Conservation (phyloP, 2,888 invertebrate species). For the Acleris literana region DNA sequence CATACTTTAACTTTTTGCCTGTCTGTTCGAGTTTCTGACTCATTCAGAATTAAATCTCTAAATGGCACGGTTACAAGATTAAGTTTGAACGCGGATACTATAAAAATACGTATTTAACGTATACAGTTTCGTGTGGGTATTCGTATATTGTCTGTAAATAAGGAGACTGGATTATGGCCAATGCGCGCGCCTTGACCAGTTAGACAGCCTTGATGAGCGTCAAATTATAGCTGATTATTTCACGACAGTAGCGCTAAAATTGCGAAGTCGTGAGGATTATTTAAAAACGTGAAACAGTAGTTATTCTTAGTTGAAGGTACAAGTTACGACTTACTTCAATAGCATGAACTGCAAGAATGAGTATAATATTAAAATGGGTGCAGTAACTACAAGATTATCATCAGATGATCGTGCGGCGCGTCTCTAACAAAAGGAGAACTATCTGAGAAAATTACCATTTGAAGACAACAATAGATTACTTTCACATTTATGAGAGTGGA, state of each 20-base stretch:
- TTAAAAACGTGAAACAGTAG: constrained; percentile 11
- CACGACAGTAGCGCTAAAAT: constrained; percentile 38
- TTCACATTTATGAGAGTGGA: constrained; percentile 19
- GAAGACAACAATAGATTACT: constrained; percentile 32
- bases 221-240: constrained; percentile 63
- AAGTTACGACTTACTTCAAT: not conserved
- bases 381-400: not conserved
- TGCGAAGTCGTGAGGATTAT: constrained; percentile 22
- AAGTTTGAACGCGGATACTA: constrained; percentile 11
- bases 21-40: constrained; percentile 61
- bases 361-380: not conserved
- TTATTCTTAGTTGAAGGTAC: constrained; percentile 7
- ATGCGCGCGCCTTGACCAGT: constrained; percentile 68
- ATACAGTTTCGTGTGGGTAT: not conserved
- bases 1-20: constrained; percentile 61
- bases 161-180: constrained; percentile 55
- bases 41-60: constrained; percentile 47
- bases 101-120: constrained; percentile 11
- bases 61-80: constrained; percentile 23
- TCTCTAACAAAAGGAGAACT: constrained; percentile 25
- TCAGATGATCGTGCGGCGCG: constrained; percentile 20
- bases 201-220: constrained; percentile 66
- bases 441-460: constrained; percentile 28
- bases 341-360: not conserved
- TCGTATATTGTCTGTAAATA: constrained; percentile 21